Percentiles rank a stretch among this genome's conserved stretches.
phyloP scores from a whole-genome alignment of 2,113 vertebrate genomes.

The Boleophthalmus pectinirostris region DNA sequence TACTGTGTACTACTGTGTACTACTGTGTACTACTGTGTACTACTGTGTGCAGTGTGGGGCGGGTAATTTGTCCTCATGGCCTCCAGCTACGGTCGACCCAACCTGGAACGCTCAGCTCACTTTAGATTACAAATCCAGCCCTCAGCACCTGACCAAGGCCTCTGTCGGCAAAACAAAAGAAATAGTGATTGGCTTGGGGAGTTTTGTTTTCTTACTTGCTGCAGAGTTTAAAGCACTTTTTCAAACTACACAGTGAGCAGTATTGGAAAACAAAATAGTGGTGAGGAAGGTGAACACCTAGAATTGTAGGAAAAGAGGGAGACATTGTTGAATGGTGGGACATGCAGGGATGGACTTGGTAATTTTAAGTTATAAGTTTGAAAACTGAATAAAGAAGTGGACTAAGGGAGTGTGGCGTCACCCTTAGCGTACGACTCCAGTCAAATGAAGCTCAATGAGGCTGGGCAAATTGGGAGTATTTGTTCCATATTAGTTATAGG shows the following conservation, averaged over 20 bases:
- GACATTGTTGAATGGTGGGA: too few species aligned
- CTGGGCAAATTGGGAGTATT: too few species aligned
- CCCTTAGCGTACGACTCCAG: too few species aligned
- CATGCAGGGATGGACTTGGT: too few species aligned
- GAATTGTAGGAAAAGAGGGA: too few species aligned
- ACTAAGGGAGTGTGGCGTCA: too few species aligned
- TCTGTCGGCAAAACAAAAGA: conserved; percentile 26
- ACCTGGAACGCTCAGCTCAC: conserved; percentile 39
- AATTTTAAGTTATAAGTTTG: too few species aligned
- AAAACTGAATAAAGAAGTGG: too few species aligned
- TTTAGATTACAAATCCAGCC: conserved; percentile 45
- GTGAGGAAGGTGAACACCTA: background rate
- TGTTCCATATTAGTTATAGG: too few species aligned
- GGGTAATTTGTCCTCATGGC: conserved; percentile 61
- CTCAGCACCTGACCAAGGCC: conserved; percentile 28
- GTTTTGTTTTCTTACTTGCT: background rate
- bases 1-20: conserved; percentile 40
- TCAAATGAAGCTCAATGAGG: too few species aligned
- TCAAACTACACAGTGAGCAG: background rate
- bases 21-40: conserved; percentile 37
- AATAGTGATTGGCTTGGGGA: conserved; percentile 25
- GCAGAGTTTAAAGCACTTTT: background rate
- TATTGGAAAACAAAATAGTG: background rate
- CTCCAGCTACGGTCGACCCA: conserved; percentile 21
- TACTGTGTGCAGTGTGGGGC: conserved; percentile 45